Percentiles rank a stretch among this genome's conserved stretches.
phyloP scores from a whole-genome alignment of 2,797 vertebrate genomes.

The Acipenser oxyrinchus region DNA sequence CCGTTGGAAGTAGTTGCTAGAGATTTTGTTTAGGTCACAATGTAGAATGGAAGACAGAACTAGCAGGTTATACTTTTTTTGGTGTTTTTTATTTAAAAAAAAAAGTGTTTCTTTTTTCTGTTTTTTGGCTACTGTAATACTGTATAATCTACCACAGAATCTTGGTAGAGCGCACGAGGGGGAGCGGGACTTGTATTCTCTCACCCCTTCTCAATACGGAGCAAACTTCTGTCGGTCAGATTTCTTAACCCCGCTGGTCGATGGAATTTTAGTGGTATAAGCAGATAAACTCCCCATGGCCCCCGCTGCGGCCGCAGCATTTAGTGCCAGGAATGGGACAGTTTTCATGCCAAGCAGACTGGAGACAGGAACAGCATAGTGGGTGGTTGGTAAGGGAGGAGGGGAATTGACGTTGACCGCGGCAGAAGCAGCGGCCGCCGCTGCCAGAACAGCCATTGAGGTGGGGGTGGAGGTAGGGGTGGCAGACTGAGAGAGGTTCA shows the following conservation, averaged over 20 bases:
- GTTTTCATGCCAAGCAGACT: constrained; percentile 95
- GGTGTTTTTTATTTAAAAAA: not conserved
- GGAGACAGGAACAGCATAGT: constrained; percentile 85
- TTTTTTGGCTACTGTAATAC: constrained; percentile 39
- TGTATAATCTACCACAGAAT: constrained; percentile 49
- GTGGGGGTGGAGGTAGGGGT: constrained; percentile 72
- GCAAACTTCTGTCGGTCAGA: constrained; percentile 88
- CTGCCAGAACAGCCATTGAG: constrained; percentile 78
- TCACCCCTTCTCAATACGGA: constrained; percentile 72
- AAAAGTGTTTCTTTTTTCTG: constrained; percentile 44
- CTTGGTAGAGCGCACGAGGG: constrained; percentile 33
- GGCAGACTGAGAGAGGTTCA: constrained; percentile 80
- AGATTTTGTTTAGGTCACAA: constrained; percentile 39
- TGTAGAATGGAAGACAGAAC: constrained; percentile 46
- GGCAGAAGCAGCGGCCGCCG: constrained; percentile 53
- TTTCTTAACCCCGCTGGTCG: constrained; percentile 71
- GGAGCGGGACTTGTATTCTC: constrained; percentile 26
- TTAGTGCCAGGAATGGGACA: constrained; percentile 78
- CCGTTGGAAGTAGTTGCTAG: constrained; percentile 54
- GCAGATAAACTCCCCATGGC: constrained; percentile 71
- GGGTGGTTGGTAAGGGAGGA: constrained; percentile 69
- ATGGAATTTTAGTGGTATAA: constrained; percentile 78
- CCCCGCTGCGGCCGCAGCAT: constrained; percentile 66
- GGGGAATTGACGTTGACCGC: constrained; percentile 79
- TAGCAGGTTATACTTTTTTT: constrained; percentile 27